Evolutionary conservation across 2,113 vertebrate genomes (phyloP), one percentile per base, ranked within the genome.

Genomic region (Centrocercus urophasianus): DNA sequence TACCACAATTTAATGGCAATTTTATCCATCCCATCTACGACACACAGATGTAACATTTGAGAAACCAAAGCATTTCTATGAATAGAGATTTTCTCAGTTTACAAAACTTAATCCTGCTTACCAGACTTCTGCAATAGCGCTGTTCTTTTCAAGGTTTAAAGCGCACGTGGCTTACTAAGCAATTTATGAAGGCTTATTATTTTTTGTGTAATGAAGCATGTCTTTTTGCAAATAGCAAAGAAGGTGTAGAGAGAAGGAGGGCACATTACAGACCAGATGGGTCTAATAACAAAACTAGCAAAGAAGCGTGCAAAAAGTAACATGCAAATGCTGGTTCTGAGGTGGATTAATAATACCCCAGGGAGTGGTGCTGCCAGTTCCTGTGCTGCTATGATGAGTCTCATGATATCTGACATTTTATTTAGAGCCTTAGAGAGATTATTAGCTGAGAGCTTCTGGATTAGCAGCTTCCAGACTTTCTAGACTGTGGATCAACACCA

Each of bases 101-200:
- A 47, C 2, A 40, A 65, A 74, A 83, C 21, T 77, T 88, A 32
- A 67, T 38, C 32, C 34, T 80, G n/a, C 32, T 77, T 71, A 83
- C 65, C 52, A 78, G 72, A 83, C 75, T 60, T 79, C 12, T 60
- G 57, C 47, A 69, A 36, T 6, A 81, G 69, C 59, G 73, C 38
- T 48, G 6, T 11, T 57, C 64, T 70, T 89, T 73, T 43, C 43
- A 28, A 43, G 25, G 17, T 74, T 94, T 91, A 36, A 75, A 54
- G 57, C 32, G 52, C 22, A 10, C 11, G 17, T 71, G 61, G 25
- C 64, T 93, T 45, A 74, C 42, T 14, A 75, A 75, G 69, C 60
- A 91, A 93, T 94, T 91, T 95, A 89, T 87, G 67, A 89, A 87
- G 67, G 60, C 42, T 82, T 87, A 86, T 86, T 91, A 77, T 86